These are phyloP conservation scores for Drosophila antonietae DNA, from an alignment of 2,888 invertebrate genomes.

Conservation along the genomic window DNA sequence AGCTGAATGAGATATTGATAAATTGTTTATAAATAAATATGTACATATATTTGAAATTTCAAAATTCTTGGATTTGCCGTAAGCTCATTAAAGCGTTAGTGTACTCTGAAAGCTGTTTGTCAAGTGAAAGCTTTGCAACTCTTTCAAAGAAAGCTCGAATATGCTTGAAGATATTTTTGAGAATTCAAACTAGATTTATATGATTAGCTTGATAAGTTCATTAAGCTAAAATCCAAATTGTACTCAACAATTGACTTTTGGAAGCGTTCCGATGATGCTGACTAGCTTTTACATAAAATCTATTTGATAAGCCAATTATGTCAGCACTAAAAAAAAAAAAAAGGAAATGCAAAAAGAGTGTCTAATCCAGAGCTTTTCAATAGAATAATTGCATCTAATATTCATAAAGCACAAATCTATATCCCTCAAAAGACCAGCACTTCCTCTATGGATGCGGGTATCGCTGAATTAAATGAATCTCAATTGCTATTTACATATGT, in stretches of 20 bases:
- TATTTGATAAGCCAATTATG: not conserved
- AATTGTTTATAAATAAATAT: too few species aligned
- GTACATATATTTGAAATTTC: too few species aligned
- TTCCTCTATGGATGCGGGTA: not conserved
- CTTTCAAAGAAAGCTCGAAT: too few species aligned
- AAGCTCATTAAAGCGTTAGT: not conserved
- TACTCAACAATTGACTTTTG: not conserved
- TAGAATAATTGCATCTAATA: constrained; percentile 5
- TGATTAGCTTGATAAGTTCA: not conserved
- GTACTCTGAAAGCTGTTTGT: too few species aligned
- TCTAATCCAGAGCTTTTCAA: not conserved
- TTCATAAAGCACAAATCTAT: constrained; percentile 6
- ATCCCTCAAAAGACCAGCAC: not conserved
- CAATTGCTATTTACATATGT: constrained; percentile 41
- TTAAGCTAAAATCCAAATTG: not conserved
- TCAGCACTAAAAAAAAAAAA: too few species aligned
- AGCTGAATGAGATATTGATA: too few species aligned
- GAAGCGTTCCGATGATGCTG: not conserved
- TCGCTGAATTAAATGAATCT: constrained; percentile 6
- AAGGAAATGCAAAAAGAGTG: not conserved
- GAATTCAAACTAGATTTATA: too few species aligned
- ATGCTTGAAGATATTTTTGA: too few species aligned
- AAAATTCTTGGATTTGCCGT: too few species aligned
- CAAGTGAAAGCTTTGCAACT: too few species aligned
- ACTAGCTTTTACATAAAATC: not conserved